Conservation (phyloP, 2,797 vertebrate genomes). For the Neopelma chrysocephalum region DNA sequence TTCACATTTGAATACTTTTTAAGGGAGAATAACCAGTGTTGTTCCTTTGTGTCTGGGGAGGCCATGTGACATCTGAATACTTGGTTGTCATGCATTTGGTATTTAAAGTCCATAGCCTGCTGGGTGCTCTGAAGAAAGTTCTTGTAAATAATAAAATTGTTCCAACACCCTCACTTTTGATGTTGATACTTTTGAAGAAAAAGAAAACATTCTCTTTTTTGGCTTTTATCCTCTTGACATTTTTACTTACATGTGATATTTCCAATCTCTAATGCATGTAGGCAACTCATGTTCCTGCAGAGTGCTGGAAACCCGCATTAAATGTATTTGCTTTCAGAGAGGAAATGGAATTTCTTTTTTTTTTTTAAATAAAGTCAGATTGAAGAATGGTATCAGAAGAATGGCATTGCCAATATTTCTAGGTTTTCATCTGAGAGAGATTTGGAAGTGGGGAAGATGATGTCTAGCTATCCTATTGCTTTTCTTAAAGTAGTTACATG, state of each 20-base stretch:
- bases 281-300: background rate
- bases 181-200: background rate
- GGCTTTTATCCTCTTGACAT: background rate
- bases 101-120: background rate
- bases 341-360: background rate
- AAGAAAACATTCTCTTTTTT: background rate
- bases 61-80: background rate
- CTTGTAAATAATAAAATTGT: background rate
- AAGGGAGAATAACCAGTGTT: background rate
- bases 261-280: background rate
- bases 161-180: background rate
- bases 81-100: background rate
- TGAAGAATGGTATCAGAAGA: background rate
- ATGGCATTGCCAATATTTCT: background rate
- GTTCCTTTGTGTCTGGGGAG: background rate
- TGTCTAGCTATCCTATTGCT: background rate
- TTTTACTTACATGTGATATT: background rate
- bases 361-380: background rate
- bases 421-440: background rate
- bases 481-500: background rate
- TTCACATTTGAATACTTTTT: background rate
- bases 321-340: background rate
- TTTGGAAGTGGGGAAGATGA: background rate
- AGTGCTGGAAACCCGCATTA: background rate
- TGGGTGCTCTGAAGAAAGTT: background rate